These are phyloP conservation scores for Lagopus muta DNA, from an alignment of 2,113 vertebrate genomes.

Conservation along the genomic window DNA sequence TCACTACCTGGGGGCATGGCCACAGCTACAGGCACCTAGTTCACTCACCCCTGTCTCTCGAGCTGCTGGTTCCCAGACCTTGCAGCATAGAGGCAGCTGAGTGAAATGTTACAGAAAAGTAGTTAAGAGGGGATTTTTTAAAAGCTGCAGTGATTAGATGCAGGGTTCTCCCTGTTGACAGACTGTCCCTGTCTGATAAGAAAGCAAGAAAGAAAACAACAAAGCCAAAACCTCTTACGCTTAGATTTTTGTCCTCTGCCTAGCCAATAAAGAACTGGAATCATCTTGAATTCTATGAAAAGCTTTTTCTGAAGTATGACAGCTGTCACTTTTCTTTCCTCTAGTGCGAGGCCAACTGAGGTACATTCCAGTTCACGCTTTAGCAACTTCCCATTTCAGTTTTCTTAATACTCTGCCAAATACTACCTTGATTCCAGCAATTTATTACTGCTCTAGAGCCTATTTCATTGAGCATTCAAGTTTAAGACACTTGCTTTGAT, in stretches of 20 bases:
- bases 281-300: background rate
- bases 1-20: background rate
- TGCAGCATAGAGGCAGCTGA: background rate
- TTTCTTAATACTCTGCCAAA: background rate
- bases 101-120: background rate
- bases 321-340: background rate
- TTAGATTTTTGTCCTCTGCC: background rate
- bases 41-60: background rate
- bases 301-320: background rate
- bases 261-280: background rate
- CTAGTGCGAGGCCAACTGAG: background rate
- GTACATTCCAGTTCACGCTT: background rate
- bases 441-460: background rate
- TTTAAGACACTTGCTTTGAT: background rate
- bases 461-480: background rate
- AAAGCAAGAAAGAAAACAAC: background rate
- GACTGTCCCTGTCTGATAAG: background rate
- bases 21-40: too few relatives aligned
- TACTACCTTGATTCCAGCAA: background rate
- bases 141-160: background rate
- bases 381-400: background rate
- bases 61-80: background rate
- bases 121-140: background rate
- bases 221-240: background rate
- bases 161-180: background rate